Evolutionary conservation across 1,140 invertebrate genomes (phyloP), one percentile per base, ranked within the genome.

Genomic region (Drosophila triauraria): DNA sequence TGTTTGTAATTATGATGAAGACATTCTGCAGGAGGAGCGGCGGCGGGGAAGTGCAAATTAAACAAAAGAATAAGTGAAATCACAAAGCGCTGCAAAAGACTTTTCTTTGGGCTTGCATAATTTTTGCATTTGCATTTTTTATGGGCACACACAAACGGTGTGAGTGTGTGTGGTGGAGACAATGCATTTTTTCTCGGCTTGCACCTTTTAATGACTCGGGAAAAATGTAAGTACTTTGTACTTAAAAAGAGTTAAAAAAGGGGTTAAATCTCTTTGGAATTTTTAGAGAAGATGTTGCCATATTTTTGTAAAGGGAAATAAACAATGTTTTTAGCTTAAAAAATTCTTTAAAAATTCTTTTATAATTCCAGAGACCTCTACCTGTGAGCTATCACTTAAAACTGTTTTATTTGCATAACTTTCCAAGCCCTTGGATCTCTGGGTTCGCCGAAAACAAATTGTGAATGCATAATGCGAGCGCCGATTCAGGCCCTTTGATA

Each of bases 1-100:
- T 86, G 79, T 86, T 86, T 85, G 78, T 58, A 75, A 75, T 83
- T 79, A 72, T 79, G 76, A 87, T 80, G 76, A 80, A 80, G 80
- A 82, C 75, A 81, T 47, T 25, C 46, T 38, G 27, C 13, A 40
- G 30, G 48, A 32, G 6, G 68, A 9, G 9, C 5, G 12, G 58
- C 47, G 30, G n/a, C 12, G 44, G 47, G 47, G 60, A 71, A 63
- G 53, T 70, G 57, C 81, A 88, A 77, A 80, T 83, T 77, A 71
- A 83, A 86, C 84, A 86, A 88, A 77, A 74, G 76, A 72, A 70
- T 77, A 80, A 86, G 80, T 80, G 63, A 76, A 65, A 72, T 61
- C 62, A 65, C 75, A 87, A 76, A 87, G 80, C 80, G 81, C 63
- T 82, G 63, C 48, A 72, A 61, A 58, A 68, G 46, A 72, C 59